These are phyloP conservation scores for Megalops atlanticus DNA, from an alignment of 2,113 vertebrate species.

Conservation along the genomic window DNA sequence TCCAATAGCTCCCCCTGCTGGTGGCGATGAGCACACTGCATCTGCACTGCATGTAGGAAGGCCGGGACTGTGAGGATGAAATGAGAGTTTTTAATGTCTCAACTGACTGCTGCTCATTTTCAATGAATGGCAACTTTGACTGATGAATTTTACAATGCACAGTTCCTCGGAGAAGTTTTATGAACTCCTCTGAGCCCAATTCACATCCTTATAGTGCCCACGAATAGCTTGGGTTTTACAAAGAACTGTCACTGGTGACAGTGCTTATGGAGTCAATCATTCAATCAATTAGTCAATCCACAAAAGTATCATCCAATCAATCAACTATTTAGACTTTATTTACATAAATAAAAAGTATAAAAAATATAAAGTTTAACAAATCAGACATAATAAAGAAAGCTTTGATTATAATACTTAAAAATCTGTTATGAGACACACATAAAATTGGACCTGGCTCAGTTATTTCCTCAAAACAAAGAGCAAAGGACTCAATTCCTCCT, in stretches of 20 bases:
- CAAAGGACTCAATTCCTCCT: too few species aligned
- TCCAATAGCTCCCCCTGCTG: conserved; percentile 4
- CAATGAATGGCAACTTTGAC: neutral
- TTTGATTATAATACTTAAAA: neutral
- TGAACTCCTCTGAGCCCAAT: neutral
- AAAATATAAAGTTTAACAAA: neutral
- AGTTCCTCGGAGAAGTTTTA: neutral
- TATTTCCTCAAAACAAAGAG: too few species aligned
- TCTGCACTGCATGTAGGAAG: neutral
- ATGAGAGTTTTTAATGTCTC: neutral
- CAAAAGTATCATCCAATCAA: neutral
- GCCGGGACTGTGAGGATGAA: neutral
- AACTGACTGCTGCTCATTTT: neutral
- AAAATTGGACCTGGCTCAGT: too few species aligned
- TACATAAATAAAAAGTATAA: too few species aligned
- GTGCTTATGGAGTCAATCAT: neutral
- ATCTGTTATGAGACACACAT: too few species aligned
- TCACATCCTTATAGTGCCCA: neutral
- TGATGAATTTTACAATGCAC: neutral
- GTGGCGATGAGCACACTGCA: neutral
- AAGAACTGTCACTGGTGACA: neutral
- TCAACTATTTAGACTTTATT: neutral
- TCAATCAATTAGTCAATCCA: neutral
- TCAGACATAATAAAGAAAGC: neutral
- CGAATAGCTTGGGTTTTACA: neutral